These are phyloP conservation scores for Pristis pectinata DNA, from an alignment of 2,797 vertebrate species.

Conservation along the genomic window DNA sequence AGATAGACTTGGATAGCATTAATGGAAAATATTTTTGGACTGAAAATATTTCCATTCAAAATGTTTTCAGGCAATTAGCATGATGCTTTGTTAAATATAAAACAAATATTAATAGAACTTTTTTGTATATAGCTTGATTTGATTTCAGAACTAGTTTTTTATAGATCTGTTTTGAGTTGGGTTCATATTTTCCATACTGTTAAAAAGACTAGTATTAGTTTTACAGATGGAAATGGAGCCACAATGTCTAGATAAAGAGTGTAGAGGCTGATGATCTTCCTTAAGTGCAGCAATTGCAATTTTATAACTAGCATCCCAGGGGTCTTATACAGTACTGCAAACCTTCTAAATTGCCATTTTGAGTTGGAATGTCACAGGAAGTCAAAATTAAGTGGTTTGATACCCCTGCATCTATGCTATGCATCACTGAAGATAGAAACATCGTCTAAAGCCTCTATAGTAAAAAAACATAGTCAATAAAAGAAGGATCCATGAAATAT, in stretches of 20 bases:
- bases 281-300: constrained; percentile 65
- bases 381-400: constrained; percentile 51
- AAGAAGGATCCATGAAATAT: constrained; percentile 49
- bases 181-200: constrained; percentile 83
- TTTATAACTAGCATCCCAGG: constrained; percentile 57
- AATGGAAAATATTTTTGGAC: not conserved
- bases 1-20: not conserved
- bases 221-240: constrained; percentile 79
- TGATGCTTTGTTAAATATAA: not conserved
- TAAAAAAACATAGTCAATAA: constrained; percentile 47
- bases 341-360: constrained; percentile 47
- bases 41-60: not conserved
- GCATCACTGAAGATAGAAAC: constrained; percentile 46
- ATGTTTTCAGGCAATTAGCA: not conserved
- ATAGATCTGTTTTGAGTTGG: constrained; percentile 58
- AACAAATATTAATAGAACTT: not conserved
- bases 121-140: not conserved
- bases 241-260: constrained; percentile 63
- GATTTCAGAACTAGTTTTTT: not conserved
- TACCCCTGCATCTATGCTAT: constrained; percentile 42
- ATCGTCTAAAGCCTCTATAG: constrained; percentile 38
- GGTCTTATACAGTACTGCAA: constrained; percentile 50
- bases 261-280: constrained; percentile 55
- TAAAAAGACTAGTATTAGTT: constrained; percentile 66
- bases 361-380: constrained; percentile 56